Evolutionary conservation across 2,888 invertebrate genomes (phyloP).

Genomic region (Lasioglossum malachurum): DNA sequence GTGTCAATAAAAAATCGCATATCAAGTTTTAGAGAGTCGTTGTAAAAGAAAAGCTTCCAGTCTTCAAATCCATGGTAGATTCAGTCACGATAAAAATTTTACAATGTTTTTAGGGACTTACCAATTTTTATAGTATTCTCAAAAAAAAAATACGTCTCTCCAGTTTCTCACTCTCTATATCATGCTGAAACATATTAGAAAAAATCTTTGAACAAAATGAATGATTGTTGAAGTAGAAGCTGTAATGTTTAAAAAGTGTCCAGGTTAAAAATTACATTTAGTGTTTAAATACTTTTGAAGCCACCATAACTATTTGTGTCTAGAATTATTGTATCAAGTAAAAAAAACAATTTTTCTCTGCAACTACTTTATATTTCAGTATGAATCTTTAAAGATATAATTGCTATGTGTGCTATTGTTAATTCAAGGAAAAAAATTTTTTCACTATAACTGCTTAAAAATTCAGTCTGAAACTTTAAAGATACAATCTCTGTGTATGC

Average conservation of each 20-base stretch:
- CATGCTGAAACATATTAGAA: not conserved
- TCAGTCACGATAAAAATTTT: not conserved
- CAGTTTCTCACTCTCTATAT: not conserved
- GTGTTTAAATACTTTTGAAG: not conserved
- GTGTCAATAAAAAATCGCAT: not conserved
- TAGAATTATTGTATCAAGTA: not conserved
- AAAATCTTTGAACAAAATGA: not conserved
- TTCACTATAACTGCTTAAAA: too few relatives aligned
- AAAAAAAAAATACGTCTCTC: not conserved
- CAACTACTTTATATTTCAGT: not conserved
- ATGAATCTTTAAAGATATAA: not conserved
- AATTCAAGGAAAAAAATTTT: not conserved
- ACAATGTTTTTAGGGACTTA: not conserved
- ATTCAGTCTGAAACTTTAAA: too few relatives aligned
- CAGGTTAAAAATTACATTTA: too few relatives aligned
- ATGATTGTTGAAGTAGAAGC: not conserved
- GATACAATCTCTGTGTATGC: too few relatives aligned
- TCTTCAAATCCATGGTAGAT: not conserved
- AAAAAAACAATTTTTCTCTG: not conserved
- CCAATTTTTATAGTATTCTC: not conserved
- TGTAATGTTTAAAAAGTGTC: not conserved
- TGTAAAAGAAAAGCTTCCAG: not conserved
- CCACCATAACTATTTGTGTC: not conserved
- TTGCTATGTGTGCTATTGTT: not conserved
- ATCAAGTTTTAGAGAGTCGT: not conserved